phyloP scores from a whole-genome alignment of 2,113 vertebrate genomes.

The Cyrtonyx montezumae region DNA sequence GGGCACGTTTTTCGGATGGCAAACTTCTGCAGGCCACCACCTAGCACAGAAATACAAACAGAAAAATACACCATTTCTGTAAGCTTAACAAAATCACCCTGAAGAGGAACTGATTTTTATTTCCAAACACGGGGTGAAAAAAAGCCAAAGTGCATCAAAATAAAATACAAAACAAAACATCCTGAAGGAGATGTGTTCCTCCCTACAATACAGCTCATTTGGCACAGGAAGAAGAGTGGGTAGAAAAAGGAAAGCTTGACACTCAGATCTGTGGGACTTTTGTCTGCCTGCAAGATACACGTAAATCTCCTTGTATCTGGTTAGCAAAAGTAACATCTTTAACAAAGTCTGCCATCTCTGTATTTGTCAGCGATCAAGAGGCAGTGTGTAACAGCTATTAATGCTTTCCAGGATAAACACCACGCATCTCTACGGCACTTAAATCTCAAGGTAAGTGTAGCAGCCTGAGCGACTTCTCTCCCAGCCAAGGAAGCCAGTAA shows the following conservation, averaged over 20 bases:
- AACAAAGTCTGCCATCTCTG: background rate
- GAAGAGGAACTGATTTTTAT: background rate
- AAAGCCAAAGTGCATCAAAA: background rate
- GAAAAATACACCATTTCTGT: constrained; percentile 41
- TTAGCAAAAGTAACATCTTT: background rate
- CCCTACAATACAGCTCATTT: background rate
- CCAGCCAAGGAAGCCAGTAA: background rate
- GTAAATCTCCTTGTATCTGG: background rate
- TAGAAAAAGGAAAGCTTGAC: background rate
- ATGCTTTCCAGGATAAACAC: background rate
- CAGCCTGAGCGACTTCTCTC: background rate
- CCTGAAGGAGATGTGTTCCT: background rate
- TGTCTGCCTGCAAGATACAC: background rate
- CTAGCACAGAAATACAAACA: constrained; percentile 80
- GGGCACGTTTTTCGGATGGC: constrained; percentile 94
- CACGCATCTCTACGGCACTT: background rate
- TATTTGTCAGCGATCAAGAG: background rate
- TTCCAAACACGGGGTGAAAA: background rate
- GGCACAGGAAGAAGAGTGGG: background rate
- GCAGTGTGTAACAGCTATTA: background rate
- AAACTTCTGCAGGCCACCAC: constrained; percentile 99
- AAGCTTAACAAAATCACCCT: background rate
- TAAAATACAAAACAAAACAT: background rate
- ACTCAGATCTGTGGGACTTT: background rate
- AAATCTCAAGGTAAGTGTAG: background rate